Base-by-base conservation (phyloP, 2,113 vertebrate species). In the Pipa parva region DNA sequence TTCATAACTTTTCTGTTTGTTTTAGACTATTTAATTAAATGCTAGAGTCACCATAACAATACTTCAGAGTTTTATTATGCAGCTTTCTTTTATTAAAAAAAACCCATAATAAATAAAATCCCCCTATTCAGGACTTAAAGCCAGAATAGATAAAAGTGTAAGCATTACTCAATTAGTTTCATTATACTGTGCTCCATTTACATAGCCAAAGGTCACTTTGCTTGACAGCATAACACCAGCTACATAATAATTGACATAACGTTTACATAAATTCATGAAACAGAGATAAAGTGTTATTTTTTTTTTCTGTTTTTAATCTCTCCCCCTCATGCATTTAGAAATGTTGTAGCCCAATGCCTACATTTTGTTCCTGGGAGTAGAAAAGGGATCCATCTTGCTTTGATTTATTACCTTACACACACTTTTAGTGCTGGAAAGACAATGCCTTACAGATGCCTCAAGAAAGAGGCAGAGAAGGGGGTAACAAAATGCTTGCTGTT, bases 401-500 rank as follows among this genome's bases (percentile, higher is more conserved):
- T 39, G 15, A 15, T 42, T 18, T 18, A n/a, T 42, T 22, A n/a
- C 51, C 20, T 39, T 29, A 17, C 20, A n/a, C 63, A 67, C 39
- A 37, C 39, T 15, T 10, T 36, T 59, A 21, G 29, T 13, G 27
- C 49, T 57, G 29, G 8, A 37, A 15, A 63, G 9, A 1, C 61
- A 63, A 52, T 63, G 48, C 48, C 25, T 52, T 63, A n/a, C 46
- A 61, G 13, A 45, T 60, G 59, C 17, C 7, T 17, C 28, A 26
- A 36, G 26, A 61, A 45, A 29, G 9, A 22, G 46, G 56, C 56
- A 59, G n/a, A 18, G 39, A 46, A 33, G 21, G 58, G 33, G 33
- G 15, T 61, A 18, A 42, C 57, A 54, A 39, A 60, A 61, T 45
- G 36, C 36, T 45, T 61, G 57, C 66, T 70, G 48, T 59, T 59